phyloP scores from a whole-genome alignment of 2,888 invertebrate genomes.

The Sussaba pulchella region DNA sequence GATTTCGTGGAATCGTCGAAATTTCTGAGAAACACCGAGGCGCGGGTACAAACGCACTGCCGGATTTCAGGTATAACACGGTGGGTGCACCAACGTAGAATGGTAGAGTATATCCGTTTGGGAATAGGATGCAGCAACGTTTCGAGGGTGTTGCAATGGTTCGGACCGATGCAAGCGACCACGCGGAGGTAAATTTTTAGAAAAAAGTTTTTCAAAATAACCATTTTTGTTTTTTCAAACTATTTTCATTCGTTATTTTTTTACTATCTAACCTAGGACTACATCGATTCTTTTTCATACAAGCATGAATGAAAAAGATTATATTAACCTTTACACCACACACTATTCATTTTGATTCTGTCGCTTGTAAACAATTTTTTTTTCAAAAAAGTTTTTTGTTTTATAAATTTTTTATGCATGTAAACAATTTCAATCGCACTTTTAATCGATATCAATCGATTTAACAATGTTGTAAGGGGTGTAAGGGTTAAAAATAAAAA shows the following conservation, averaged over 20 bases:
- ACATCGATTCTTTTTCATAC: background rate
- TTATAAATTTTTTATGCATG: too few species aligned
- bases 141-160: background rate
- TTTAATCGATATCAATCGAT: too few species aligned
- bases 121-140: constrained; percentile 1
- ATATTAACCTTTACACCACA: too few species aligned
- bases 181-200: background rate
- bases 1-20: constrained; percentile 44
- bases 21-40: constrained; percentile 23
- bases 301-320: background rate
- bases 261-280: background rate
- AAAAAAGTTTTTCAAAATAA: too few species aligned
- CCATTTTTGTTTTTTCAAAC: background rate
- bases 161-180: background rate
- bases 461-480: too few species aligned
- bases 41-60: background rate
- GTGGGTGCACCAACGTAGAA: background rate
- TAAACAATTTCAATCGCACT: too few species aligned
- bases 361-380: too few species aligned
- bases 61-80: constrained; percentile 27
- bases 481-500: too few species aligned
- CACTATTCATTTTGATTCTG: too few species aligned
- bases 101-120: background rate
- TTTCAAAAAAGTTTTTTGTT: too few species aligned
- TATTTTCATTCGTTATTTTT: background rate